Evolutionary conservation across 2,888 invertebrate species (phyloP), one percentile per base, ranked within the genome.

Genomic region (Leistus spinibarbis): DNA sequence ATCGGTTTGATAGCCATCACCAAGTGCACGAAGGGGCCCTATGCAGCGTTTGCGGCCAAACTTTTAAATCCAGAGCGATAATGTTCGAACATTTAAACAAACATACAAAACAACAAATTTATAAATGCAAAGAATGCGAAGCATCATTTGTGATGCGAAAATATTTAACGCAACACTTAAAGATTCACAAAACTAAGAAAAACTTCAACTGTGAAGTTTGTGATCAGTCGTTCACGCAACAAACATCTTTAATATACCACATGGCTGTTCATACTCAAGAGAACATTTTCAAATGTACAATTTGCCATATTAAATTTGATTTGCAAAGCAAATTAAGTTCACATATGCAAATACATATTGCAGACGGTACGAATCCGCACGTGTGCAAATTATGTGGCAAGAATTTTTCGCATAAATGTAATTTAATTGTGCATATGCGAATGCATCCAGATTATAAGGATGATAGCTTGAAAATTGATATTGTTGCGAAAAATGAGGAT

Each of bases 341-440:
- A 16, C 68, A 69, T 16, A 69, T 69, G 68, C 16, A 56, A 9
- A 56, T 54, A n/a, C 68, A 69, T 24, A 69, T 56, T 9, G 24
- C n/a, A 4, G 57, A 69, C n/a, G 68, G 57, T 22, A 69, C 68
- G 13, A 69, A 69, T 23, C 68, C 68, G 54, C 13, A 69, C n/a
- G 23, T 56, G 19, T 69, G 68, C 16, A 16, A 54, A 5, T 7
- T 69, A 22, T 69, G 68, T 22, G 16, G 56, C 2, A 69, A 24
- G 13, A 23, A 56, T 10, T 69, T 69, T 22, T 24, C 68, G 22
- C 68, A 69, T 23, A 69, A 69, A 16, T 69, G 68, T 22, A 69
- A 69, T n/a, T 69, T 69, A 19, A 20, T 69, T 7, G 68, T 69
- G n/a, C 68, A 69, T 56, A 24, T 64, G 24, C 64, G 64, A 13